Evolutionary conservation across 2,888 invertebrate species (phyloP), one percentile per base, ranked within the genome.

Genomic region (Orchesella flavescens): DNA sequence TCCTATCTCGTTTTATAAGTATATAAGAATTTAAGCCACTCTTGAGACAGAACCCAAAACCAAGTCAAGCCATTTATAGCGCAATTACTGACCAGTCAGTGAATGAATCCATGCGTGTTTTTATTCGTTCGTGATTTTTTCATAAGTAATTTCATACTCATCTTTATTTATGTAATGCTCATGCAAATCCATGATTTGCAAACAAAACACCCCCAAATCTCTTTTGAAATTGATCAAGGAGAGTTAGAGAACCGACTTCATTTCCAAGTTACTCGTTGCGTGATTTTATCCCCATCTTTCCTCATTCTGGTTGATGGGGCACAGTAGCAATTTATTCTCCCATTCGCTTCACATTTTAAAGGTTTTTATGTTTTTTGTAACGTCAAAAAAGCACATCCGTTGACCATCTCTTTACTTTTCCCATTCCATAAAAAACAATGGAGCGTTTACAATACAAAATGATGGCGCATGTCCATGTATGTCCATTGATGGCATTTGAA

Each of bases 211-310:
- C n/a, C n/a, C n/a, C 34, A 34, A 34, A 34, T 7, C 34, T 34
- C 34, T 34, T 7, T 34, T 34, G 34, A 34, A 2, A 7, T 34
- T 34, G 34, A 34, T 34, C 34, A 7, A 34, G 7, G 3, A 4
- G 34, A 34, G 34, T 34, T 7, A n/a, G n/a, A n/a, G n/a, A n/a
- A n/a, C 34, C 7, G 34, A 34, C 34, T 34, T 7, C 2, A 34
- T 34, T 57, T 1, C 19, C 57, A 17, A 19, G 17, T 57, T 57
- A 1, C 23, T 12, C 12, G 43, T 74, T 74, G 75, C 75, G 75
- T 75, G 75, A 75, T 75, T 66, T 65, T 65, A 66, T 65, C 65
- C 1, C 17, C n/a, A 24, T 34, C 23, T 24, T 24, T 63, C 24
- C 63, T 21, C 13, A n/a, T 63, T 63, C 24, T 63, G 24, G 2